These are phyloP conservation scores for Neoaliturus tenellus DNA, from an alignment of 2,888 invertebrate genomes.

Conservation along the genomic window DNA sequence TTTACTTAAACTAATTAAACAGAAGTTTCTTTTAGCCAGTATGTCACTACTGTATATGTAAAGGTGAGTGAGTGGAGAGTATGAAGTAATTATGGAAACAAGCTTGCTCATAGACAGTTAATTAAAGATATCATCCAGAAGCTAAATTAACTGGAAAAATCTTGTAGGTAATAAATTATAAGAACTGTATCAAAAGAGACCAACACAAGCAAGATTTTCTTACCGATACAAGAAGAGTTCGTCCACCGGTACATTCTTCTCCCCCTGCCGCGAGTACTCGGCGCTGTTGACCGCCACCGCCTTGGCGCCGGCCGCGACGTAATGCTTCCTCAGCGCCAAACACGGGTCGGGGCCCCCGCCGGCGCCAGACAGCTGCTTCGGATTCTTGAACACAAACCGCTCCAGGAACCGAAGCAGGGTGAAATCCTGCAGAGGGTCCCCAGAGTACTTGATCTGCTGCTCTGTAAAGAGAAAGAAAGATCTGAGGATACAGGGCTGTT, in stretches of 20 bases:
- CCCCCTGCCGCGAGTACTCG: conserved; percentile 81
- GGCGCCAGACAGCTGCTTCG: conserved; percentile 79
- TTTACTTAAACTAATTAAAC: too few relatives aligned
- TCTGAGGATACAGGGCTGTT: too few relatives aligned
- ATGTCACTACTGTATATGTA: too few relatives aligned
- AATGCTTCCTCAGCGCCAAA: conserved; percentile 81
- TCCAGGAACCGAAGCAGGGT: conserved; percentile 94
- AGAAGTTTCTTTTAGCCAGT: too few relatives aligned
- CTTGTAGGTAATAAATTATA: too few relatives aligned
- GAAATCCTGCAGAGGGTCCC: conserved; percentile 96
- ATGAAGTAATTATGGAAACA: too few relatives aligned
- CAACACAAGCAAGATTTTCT: too few relatives aligned
- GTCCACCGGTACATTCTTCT: conserved; percentile 90
- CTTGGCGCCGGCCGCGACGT: conserved; percentile 82
- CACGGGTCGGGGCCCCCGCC: conserved; percentile 79
- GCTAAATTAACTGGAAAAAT: too few relatives aligned
- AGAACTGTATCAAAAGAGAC: too few relatives aligned
- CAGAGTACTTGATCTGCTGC: conserved; percentile 87
- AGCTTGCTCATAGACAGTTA: too few relatives aligned
- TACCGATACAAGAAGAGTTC: conserved; percentile 90
- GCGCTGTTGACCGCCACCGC: conserved; percentile 84
- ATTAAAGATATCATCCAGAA: too few relatives aligned
- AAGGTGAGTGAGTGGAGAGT: too few relatives aligned
- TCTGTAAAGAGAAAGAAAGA: conserved; percentile 73
- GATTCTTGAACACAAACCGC: conserved; percentile 97